Conservation (phyloP, 2,888 invertebrate genomes). For the Lithophane socia region DNA sequence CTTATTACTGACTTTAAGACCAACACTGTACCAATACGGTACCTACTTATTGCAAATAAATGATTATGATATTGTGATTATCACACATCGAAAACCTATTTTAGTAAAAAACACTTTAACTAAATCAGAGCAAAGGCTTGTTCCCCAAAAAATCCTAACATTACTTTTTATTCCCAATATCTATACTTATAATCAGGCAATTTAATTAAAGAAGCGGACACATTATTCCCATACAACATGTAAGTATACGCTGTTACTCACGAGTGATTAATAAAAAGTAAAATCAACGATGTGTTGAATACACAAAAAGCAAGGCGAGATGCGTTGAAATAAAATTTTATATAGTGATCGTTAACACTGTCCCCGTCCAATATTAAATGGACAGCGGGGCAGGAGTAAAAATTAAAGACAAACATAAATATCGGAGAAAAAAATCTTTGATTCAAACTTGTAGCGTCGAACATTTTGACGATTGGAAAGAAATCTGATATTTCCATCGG, state of each 20-base stretch:
- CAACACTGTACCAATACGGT: no score
- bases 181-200: slow-evolving; percentile 50
- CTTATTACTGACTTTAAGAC: no score
- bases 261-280: slow-evolving; percentile 85
- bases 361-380: slow-evolving; percentile 88
- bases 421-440: slow-evolving; percentile 84
- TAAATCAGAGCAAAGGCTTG: slow-evolving; percentile 9
- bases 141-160: slow-evolving; percentile 15
- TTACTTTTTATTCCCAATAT: slow-evolving; percentile 40
- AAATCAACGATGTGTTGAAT: slow-evolving; percentile 86
- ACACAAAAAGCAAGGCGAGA: slow-evolving; percentile 82
- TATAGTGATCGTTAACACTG: slow-evolving; percentile 89
- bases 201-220: slow-evolving; percentile 53
- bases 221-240: slow-evolving; percentile 57
- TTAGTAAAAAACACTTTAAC: neutral
- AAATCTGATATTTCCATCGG: slow-evolving; percentile 86
- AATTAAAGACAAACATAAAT: slow-evolving; percentile 90
- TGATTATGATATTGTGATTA: no score
- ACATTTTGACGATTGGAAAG: slow-evolving; percentile 84
- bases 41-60: no score
- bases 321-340: slow-evolving; percentile 89
- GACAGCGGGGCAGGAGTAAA: slow-evolving; percentile 87
- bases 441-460: slow-evolving; percentile 79
- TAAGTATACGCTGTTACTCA: slow-evolving; percentile 67
- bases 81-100: neutral